A percentile compares a stretch with the other conserved stretches of the same genome.
Evolutionary conservation across 2,888 invertebrate genomes (phyloP).

Genomic region (Lapara coniferarum): DNA sequence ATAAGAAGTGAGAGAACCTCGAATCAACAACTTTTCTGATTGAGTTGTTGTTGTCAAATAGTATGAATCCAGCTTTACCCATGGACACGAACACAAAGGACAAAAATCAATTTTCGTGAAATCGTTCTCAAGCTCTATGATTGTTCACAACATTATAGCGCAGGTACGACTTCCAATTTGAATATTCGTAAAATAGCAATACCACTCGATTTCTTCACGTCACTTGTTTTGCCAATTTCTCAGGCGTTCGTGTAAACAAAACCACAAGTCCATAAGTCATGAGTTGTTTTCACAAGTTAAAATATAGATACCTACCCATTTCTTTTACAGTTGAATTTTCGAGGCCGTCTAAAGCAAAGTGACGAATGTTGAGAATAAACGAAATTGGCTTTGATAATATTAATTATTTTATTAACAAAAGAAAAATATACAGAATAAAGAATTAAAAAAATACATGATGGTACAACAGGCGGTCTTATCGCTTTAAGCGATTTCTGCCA

Average conservation of each 20-base stretch:
- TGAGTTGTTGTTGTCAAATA: constrained; percentile 5
- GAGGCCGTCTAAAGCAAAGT: no score
- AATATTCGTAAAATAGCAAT: constrained; percentile 25
- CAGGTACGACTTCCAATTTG: constrained; percentile 38
- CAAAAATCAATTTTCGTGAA: constrained; percentile 72
- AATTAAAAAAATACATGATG: no score
- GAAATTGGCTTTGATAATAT: no score
- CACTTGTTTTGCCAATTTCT: constrained; percentile 7
- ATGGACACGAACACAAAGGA: constrained; percentile 51
- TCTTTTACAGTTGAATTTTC: neutral
- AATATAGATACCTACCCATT: neutral
- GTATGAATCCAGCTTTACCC: constrained; percentile 8
- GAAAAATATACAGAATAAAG: no score
- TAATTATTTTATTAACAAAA: no score
- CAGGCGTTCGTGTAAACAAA: constrained; percentile 1
- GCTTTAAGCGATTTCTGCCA: no score
- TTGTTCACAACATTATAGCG: constrained; percentile 50
- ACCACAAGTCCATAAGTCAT: neutral
- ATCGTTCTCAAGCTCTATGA: constrained; percentile 47
- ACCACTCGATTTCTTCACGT: neutral
- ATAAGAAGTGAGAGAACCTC: no score
- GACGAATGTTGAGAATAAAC: no score
- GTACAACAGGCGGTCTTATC: no score
- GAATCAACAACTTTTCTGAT: no score
- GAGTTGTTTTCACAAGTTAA: neutral